These are phyloP conservation scores for Plebejus anna DNA, from an alignment of 2,888 invertebrate genomes.

Conservation along the genomic window DNA sequence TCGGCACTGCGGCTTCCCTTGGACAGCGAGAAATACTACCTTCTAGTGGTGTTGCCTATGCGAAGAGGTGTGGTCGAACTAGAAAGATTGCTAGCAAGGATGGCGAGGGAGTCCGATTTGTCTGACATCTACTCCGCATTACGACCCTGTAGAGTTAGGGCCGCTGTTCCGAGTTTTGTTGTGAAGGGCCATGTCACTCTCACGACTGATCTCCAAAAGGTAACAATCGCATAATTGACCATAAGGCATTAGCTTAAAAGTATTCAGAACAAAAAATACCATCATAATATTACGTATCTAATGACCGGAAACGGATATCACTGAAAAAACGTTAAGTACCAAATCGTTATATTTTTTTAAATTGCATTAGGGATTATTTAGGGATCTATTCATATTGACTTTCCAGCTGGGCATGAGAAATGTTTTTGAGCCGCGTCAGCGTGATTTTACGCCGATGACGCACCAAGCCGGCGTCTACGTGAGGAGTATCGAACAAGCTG, in stretches of 20 bases:
- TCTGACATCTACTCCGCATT: conserved; percentile 84
- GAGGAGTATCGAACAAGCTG: conserved; percentile 90
- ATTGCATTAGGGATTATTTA: not conserved
- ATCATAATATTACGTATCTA: not conserved
- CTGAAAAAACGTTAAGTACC: not conserved
- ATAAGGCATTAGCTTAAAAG: not conserved
- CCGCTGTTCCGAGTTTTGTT: conserved; percentile 89
- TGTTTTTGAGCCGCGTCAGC: conserved; percentile 89
- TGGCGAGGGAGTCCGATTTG: conserved; percentile 81
- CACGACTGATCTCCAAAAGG: conserved; percentile 90
- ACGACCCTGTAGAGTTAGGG: conserved; percentile 85
- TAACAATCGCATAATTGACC: conserved; percentile 49
- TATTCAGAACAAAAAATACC: not conserved
- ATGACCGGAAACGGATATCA: not conserved
- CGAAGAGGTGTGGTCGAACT: conserved; percentile 81
- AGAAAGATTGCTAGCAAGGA: conserved; percentile 81
- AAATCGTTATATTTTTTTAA: not conserved
- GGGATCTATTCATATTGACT: not conserved
- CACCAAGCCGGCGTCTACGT: conserved; percentile 87
- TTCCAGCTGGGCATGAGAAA: conserved; percentile 86
- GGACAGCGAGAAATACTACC: conserved; percentile 88
- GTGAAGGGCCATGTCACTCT: conserved; percentile 88
- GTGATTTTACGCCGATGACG: conserved; percentile 90
- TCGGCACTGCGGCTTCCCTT: conserved; percentile 87
- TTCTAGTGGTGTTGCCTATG: conserved; percentile 86